phyloP scores from a whole-genome alignment of 1,140 invertebrate genomes.

The Drosophila watanabei region DNA sequence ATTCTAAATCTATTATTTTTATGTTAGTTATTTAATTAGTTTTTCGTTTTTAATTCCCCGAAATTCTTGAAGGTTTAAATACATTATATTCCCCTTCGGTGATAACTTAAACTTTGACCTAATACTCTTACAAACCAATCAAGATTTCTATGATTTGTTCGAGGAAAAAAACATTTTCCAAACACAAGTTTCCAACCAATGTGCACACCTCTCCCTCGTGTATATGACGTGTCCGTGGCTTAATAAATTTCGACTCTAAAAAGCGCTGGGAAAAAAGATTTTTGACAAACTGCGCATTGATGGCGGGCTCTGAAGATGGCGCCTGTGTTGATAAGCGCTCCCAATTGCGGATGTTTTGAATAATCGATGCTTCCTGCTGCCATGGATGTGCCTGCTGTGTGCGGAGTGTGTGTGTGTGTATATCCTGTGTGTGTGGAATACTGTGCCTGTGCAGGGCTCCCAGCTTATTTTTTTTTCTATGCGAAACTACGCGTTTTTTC shows the following conservation, averaged over 20 bases:
- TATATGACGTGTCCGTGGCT: slow-evolving; percentile 20
- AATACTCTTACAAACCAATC: not conserved
- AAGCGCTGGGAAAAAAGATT: slow-evolving; percentile 42
- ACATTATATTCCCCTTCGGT: too few species aligned
- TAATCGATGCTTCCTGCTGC: slow-evolving; percentile 79
- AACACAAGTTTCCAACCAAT: not conserved
- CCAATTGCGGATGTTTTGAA: slow-evolving; percentile 83
- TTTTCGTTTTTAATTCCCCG: too few species aligned
- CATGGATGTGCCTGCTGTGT: slow-evolving; percentile 7
- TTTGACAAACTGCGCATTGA: slow-evolving; percentile 78
- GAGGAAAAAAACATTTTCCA: not conserved
- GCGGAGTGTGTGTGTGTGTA: not conserved
- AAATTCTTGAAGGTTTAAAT: too few species aligned
- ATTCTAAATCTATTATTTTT: not conserved
- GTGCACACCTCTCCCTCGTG: slow-evolving; percentile 2
- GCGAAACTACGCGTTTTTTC: slow-evolving; percentile 36
- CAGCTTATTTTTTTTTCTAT: slow-evolving; percentile 43
- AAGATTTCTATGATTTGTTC: not conserved
- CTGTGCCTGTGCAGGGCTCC: slow-evolving; percentile 9
- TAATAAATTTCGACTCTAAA: slow-evolving; percentile 39
- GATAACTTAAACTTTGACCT: not conserved
- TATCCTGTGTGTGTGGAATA: too few species aligned
- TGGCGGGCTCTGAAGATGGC: slow-evolving; percentile 53
- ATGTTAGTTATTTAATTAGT: too few species aligned
- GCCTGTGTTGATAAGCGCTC: slow-evolving; percentile 75